These are phyloP conservation scores for Amitus sp. DNA, from an alignment of 2,888 invertebrate species.

Conservation along the genomic window DNA sequence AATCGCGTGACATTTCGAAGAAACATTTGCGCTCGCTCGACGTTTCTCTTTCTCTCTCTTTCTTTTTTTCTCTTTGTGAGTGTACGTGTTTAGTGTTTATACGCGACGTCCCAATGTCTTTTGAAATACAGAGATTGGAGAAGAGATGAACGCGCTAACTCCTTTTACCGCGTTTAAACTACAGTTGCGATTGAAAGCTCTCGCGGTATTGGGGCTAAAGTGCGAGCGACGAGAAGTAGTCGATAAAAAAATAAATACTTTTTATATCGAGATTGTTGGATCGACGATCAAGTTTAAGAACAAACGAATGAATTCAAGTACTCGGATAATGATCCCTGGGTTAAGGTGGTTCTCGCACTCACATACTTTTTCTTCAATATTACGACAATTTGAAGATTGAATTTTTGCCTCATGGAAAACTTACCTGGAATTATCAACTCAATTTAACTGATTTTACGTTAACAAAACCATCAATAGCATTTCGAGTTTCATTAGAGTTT, in stretches of 20 bases:
- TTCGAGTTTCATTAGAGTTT: too few relatives aligned
- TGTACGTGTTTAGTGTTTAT: conserved; percentile 8
- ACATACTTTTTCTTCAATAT: conserved; percentile 39
- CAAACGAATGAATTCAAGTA: conserved; percentile 34
- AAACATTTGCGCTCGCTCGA: conserved; percentile 31
- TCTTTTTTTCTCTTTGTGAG: conserved; percentile 6
- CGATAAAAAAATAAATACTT: conserved; percentile 22
- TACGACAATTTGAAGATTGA: too few relatives aligned
- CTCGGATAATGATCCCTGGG: not conserved
- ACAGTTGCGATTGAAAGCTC: conserved; percentile 38
- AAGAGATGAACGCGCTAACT: conserved; percentile 40
- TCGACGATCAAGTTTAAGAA: not conserved
- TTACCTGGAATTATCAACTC: too few relatives aligned
- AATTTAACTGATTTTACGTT: too few relatives aligned
- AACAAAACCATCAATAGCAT: too few relatives aligned
- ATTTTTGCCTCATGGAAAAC: too few relatives aligned
- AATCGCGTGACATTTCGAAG: conserved; percentile 39
- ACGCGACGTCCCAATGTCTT: conserved; percentile 14
- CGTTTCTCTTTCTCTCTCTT: not conserved
- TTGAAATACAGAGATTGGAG: conserved; percentile 39
- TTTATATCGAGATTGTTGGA: conserved; percentile 7
- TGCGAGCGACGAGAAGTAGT: conserved; percentile 27
- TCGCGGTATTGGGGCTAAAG: conserved; percentile 33
- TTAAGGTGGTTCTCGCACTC: conserved; percentile 30
- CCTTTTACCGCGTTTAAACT: conserved; percentile 38